Base-by-base conservation (phyloP, 2,888 invertebrate genomes). In the Lasiommata megera region DNA sequence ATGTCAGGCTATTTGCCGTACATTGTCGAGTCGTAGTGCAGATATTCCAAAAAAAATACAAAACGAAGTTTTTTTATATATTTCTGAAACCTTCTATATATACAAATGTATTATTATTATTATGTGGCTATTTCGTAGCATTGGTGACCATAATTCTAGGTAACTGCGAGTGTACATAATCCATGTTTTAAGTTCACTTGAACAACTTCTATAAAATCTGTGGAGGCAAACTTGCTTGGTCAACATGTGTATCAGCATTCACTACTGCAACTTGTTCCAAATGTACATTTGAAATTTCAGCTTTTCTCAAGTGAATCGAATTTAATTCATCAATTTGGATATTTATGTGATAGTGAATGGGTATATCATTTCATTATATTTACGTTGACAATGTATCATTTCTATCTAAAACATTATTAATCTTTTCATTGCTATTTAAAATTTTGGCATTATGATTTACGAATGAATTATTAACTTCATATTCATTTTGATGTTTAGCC, bases 301-400 rank as follows among this genome's bases (percentile, higher is more conserved):
- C 50, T 31, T n/a, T 31, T 17, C 17, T 6, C 6, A 44, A 28
- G 12, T 6, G 6, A 12, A 7, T 12, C 23, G 12, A 34, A n/a
- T 28, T 48, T 38, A 28, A 48, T 41, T 23, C 29, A 43, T 14
- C 43, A 37, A 18, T 61, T 36, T 48, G 12, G 40, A 48, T n/a
- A 9, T 40, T 9, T 50, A 34, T 44, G 50, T 44, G 5, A 28
- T 60, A 28, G 40, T 40, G 23, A 46, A 52, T 46, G 46, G 9
- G 14, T 12, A 12, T 36, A 51, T 37, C 16, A 23, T 37, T 11
- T 14, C 5, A 34, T 40, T 29, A 23, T 9, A 23, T 53, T 48
- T 17, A 31, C 18, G 28, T 17, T 14, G 18, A 47, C 23, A 46
- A 53, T 34, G 43, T 47, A 53, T 34, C 56, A 17, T n/a, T 23